Evolutionary conservation across 2,797 vertebrate genomes (phyloP), one percentile per base, ranked within the genome.

Genomic region (Carduelis carduelis): DNA sequence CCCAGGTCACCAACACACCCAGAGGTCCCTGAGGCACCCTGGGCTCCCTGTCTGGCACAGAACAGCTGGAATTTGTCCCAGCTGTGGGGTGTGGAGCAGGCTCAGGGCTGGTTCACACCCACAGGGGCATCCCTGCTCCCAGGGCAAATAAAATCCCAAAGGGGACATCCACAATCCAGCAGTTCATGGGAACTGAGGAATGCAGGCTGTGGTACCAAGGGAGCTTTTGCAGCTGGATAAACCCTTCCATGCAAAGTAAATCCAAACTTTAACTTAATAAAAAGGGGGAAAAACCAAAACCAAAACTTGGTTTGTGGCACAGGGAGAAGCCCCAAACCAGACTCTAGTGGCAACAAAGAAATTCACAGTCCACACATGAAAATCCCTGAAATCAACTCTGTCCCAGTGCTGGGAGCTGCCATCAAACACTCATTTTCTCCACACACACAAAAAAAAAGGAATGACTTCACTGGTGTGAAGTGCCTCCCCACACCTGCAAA

Each of bases 21-120:
- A 39, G 76, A 28, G 68, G 0, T 9, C 13, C 16, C 74, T 9
- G 8, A 41, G 52, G 30, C 7, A 2, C 2, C 3, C 27, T 4
- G 0, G 27, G 46, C 15, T 52, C 57, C 39, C 11, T 9, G 34
- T 0, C 0, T 4, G 52, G 27, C 16, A 24, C 10, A 3, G 6
- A 26, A 3, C 22, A 35, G 61, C 49, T 59, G 13, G 53, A 14
- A 12, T 21, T 44, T 18, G 41, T 39, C n/a, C 37, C 39, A 14
- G 59, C 19, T 55, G 1, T 3, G 77, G 32, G 66, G 30, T n/a
- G 59, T n/a, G 59, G 52, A 17, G 28, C 57, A 23, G 32, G 43
- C 66, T 49, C 43, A 13, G 64, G 43, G 49, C 7, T 63, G 52
- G 10, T 4, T 28, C 56, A 71, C 7, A 5, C 26, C 2, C 64